Conservation (phyloP, 2,888 invertebrate genomes). For the Spodoptera littoralis region DNA sequence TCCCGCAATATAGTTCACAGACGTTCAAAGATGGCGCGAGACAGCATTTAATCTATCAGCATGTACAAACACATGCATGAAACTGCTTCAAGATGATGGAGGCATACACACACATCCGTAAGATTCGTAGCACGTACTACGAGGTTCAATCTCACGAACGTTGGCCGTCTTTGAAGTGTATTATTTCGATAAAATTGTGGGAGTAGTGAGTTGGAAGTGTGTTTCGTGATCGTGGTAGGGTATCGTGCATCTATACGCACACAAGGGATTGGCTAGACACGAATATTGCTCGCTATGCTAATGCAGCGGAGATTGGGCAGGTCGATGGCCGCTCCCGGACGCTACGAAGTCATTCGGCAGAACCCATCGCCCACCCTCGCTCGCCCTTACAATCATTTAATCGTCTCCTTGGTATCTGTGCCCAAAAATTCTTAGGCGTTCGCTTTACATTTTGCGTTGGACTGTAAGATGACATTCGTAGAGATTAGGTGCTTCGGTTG, state of each 20-base stretch:
- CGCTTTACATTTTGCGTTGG: constrained; percentile 26
- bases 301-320: constrained; percentile 89
- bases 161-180: not conserved
- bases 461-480: not conserved
- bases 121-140: constrained; percentile 54
- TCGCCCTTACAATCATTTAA: constrained; percentile 70
- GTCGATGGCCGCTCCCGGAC: constrained; percentile 89
- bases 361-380: constrained; percentile 83
- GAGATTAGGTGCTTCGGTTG: not conserved
- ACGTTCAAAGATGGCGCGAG: constrained; percentile 54
- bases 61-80: constrained; percentile 58
- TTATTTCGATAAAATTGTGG: not conserved
- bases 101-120: constrained; percentile 61
- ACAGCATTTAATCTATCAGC: constrained; percentile 72
- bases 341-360: constrained; percentile 86
- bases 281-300: constrained; percentile 89
- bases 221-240: constrained; percentile 43
- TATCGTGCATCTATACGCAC: constrained; percentile 64
- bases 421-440: constrained; percentile 38
- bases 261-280: constrained; percentile 77
- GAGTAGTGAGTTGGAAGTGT: constrained; percentile 22
- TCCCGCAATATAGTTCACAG: constrained; percentile 37
- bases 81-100: constrained; percentile 66
- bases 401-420: constrained; percentile 52
- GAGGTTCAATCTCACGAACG: constrained; percentile 19